Percentiles rank a stretch among this genome's conserved stretches.
These are phyloP conservation scores for Tenthredo amoena DNA, from an alignment of 2,888 invertebrate genomes.

Conservation along the genomic window DNA sequence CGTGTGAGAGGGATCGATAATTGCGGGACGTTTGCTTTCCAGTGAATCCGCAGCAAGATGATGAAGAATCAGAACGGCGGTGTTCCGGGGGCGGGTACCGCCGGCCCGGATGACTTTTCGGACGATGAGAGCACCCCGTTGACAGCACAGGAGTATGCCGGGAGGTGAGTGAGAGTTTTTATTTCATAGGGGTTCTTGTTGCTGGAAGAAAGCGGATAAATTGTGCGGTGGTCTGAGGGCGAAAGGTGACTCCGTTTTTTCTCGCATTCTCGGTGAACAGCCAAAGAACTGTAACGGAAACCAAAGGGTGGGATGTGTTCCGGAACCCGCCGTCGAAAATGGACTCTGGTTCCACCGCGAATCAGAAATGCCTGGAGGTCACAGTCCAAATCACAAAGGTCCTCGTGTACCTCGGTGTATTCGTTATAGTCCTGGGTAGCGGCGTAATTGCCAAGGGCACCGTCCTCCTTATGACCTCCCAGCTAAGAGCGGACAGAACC, in stretches of 20 bases:
- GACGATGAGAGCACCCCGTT: conserved; percentile 94
- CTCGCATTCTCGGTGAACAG: conserved; percentile 75
- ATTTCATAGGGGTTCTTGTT: background rate
- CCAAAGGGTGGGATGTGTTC: conserved; percentile 98
- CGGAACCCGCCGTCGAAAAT: conserved; percentile 93
- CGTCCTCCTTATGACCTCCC: conserved; percentile 95
- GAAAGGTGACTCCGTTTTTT: background rate
- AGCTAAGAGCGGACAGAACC: conserved; percentile 88
- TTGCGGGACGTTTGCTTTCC: background rate
- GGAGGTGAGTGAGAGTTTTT: conserved; percentile 84
- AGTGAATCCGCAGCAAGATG: conserved; percentile 76
- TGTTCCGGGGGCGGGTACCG: conserved; percentile 83
- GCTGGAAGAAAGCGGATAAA: background rate
- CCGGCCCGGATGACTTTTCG: conserved; percentile 84
- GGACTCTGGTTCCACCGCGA: conserved; percentile 93
- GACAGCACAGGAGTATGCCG: conserved; percentile 93
- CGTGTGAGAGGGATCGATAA: background rate
- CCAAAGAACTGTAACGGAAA: conserved; percentile 90
- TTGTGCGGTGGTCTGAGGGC: background rate
- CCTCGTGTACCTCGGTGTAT: conserved; percentile 91
- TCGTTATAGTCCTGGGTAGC: conserved; percentile 90
- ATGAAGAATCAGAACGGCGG: conserved; percentile 82
- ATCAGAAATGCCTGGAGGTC: conserved; percentile 91
- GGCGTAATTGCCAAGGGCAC: conserved; percentile 94
- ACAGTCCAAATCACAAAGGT: conserved; percentile 92